Evolutionary conservation across 2,797 vertebrate species (phyloP), one percentile per base, ranked within the genome.

Genomic region (Orientallactaga sibirica): DNA sequence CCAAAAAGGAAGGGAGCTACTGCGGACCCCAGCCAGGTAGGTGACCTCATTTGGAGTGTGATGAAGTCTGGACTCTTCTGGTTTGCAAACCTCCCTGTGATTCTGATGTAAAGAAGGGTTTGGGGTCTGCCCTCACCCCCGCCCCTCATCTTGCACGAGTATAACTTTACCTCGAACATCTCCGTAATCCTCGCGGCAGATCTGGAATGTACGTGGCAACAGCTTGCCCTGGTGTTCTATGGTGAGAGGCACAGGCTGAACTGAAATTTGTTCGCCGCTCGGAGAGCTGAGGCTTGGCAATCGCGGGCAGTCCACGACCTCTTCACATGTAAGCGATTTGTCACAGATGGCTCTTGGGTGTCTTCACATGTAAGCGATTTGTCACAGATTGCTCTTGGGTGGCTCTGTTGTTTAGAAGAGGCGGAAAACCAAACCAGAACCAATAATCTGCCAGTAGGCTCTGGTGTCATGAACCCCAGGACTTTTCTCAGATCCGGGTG

Each of bases 271-370:
- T 94, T 9, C 82, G 48, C 84, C 66, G 1, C 86, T 95, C 79
- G 58, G 88, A 95, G 84, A 93, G 79, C 80, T 19, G 1, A 96
- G 85, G 29, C 75, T 29, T 70, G 82, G 73, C 43, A 74, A 82
- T 76, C 62, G 3, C 52, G 18, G 90, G 76, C 73, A 90, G 70
- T 78, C 43, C 82, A 67, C 91, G 43, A 83, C 67, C 55, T 24
- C 52, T 15, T 67, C 92, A 33, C 41, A 37, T 96, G 80, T 93
- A 96, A 96, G 19, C 86, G 71, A 94, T 87, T 96, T 93, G 90
- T 94, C 90, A 95, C 91, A 97, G 94, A 90, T 48, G 58, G 18
- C 68, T 71, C 90, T 83, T 80, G 93, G 92, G 37, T 92, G 90
- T 24, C 52, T 15, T 67, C 92, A 33, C 41, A 37, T 96, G 80